phyloP scores from a whole-genome alignment of 2,113 vertebrate genomes.

The Lethenteron camtschaticum region DNA sequence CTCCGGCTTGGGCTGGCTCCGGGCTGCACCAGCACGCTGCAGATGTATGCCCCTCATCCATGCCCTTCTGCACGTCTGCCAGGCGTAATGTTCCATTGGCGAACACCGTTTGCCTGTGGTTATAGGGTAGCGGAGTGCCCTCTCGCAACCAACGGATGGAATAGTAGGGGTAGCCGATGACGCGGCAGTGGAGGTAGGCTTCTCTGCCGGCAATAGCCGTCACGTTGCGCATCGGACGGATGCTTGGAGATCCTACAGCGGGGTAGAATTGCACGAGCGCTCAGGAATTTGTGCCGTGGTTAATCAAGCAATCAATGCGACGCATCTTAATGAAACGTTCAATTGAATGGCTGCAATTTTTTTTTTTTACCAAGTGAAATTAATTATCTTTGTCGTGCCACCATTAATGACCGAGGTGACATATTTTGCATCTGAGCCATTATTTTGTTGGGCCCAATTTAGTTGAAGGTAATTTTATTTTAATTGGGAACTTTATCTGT shows the following conservation, averaged over 20 bases:
- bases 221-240: conserved; percentile 88
- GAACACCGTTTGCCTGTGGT: conserved; percentile 94
- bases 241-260: conserved; percentile 59
- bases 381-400: too few relatives aligned
- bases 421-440: too few relatives aligned
- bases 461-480: too few relatives aligned
- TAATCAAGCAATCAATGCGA: too few relatives aligned
- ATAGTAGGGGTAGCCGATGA: conserved; percentile 96
- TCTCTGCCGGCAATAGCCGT: conserved; percentile 85
- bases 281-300: too few relatives aligned
- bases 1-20: conserved; percentile 93
- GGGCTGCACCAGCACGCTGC: conserved; percentile 89
- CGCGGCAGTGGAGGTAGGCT: conserved; percentile 89
- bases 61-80: conserved; percentile 87
- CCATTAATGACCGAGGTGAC: too few relatives aligned
- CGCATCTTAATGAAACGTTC: too few relatives aligned
- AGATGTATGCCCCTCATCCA: conserved; percentile 86
- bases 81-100: conserved; percentile 92
- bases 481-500: too few relatives aligned
- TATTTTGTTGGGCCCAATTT: too few relatives aligned
- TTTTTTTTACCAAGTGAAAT: too few relatives aligned
- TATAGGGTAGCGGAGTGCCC: conserved; percentile 66
- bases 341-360: too few relatives aligned
- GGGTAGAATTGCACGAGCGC: too few relatives aligned
- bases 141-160: conserved; percentile 99